Evolutionary conservation across 2,113 vertebrate genomes (phyloP).

Genomic region (Engraulis encrasicolus): DNA sequence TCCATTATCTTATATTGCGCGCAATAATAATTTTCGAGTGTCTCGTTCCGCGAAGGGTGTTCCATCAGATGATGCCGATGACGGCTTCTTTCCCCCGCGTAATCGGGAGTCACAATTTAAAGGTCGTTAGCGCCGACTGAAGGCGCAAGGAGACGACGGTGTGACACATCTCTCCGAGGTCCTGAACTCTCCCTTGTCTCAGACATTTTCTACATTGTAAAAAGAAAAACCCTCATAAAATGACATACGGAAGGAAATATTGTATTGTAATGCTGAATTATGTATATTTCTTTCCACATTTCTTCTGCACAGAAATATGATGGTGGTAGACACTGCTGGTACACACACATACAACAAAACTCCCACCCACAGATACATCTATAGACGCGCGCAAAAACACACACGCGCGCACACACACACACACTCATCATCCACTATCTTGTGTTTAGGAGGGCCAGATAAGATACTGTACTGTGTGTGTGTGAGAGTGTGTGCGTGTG

Average conservation of each 20-base stretch:
- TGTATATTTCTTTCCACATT: neutral
- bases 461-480: neutral
- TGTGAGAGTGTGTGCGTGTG: no score
- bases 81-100: constrained; percentile 51
- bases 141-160: constrained; percentile 12
- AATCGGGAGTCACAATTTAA: constrained; percentile 59
- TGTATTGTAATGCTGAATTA: neutral
- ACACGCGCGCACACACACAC: neutral
- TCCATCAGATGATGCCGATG: constrained; percentile 54
- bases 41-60: constrained; percentile 52
- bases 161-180: neutral
- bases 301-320: neutral
- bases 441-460: neutral
- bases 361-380: no score
- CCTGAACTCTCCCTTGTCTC: neutral
- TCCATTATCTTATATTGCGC: constrained; percentile 62
- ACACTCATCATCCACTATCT: neutral
- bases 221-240: neutral
- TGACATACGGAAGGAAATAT: constrained; percentile 2
- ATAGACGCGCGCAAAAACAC: neutral
- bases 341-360: neutral
- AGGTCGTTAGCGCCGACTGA: constrained; percentile 52
- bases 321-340: neutral
- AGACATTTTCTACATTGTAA: constrained; percentile 5
- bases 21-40: constrained; percentile 60